These are phyloP conservation scores for Pseudomyrmex sp. DNA, from an alignment of 1,140 invertebrate genomes.

Conservation along the genomic window DNA sequence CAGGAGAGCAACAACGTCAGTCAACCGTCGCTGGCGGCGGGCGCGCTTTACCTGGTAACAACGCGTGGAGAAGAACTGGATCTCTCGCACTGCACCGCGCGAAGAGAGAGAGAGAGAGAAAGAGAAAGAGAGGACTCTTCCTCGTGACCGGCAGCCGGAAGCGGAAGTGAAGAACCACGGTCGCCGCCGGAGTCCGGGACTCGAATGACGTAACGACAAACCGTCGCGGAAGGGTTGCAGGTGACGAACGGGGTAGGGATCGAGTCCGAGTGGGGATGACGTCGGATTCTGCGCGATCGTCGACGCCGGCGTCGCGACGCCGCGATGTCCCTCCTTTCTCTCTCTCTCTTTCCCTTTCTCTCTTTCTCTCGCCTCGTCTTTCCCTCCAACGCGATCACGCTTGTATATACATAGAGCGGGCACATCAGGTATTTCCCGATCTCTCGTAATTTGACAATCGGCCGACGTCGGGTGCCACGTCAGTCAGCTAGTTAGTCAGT, in stretches of 20 bases:
- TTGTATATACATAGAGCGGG: neutral
- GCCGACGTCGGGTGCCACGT: constrained; percentile 73
- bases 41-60: constrained; percentile 43
- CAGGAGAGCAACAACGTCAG: constrained; percentile 1
- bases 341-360: neutral
- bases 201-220: constrained; percentile 79
- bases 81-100: neutral
- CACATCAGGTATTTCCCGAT: constrained; percentile 54
- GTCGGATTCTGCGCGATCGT: constrained; percentile 74
- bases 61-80: constrained; percentile 17
- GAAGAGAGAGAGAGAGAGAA: too few relatives aligned
- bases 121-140: neutral
- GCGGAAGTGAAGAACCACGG: constrained; percentile 74
- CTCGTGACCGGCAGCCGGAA: constrained; percentile 68
- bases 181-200: constrained; percentile 75
- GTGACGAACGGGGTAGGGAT: constrained; percentile 73
- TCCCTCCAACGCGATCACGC: neutral
- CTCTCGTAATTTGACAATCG: constrained; percentile 75
- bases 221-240: constrained; percentile 71
- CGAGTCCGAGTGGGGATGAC: constrained; percentile 62
- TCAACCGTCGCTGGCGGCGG: neutral
- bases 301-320: constrained; percentile 35
- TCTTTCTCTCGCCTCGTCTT: neutral
- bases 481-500: constrained; percentile 74
- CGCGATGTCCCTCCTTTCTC: neutral